Conservation (phyloP, 1,140 invertebrate genomes). For the Brachionus manjavacas region DNA sequence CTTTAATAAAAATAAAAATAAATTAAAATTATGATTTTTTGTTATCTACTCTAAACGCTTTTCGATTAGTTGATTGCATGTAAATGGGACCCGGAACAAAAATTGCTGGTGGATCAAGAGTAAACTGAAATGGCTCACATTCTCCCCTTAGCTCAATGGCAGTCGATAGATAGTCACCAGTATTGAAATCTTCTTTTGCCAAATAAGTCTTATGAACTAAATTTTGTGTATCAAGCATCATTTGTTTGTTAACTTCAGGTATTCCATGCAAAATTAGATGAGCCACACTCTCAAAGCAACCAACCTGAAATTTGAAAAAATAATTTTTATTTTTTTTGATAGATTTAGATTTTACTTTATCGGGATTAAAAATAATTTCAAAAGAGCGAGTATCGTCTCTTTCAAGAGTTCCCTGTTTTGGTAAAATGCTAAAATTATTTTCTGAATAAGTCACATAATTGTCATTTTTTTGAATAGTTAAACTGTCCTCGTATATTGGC, state of each 20-base stretch:
- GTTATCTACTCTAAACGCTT: conserved; percentile 51
- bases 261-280: conserved; percentile 53
- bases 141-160: conserved; percentile 54
- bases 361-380: conserved; percentile 18
- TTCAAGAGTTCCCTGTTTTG: conserved; percentile 34
- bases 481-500: not conserved
- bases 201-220: not conserved
- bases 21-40: not conserved
- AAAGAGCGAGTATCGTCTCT: conserved; percentile 40
- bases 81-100: conserved; percentile 49
- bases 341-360: not conserved
- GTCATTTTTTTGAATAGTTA: not conserved
- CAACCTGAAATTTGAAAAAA: conserved; percentile 46
- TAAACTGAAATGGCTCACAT: conserved; percentile 52
- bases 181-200: not conserved
- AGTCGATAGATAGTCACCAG: conserved; percentile 45
- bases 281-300: conserved; percentile 51
- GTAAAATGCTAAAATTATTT: not conserved
- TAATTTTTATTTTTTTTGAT: not conserved
- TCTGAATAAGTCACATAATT: not conserved
- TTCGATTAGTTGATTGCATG: conserved; percentile 51
- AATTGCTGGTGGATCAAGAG: conserved; percentile 54
- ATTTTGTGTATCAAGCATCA: conserved; percentile 8
- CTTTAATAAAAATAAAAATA: conserved; percentile 45
- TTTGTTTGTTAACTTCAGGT: conserved; percentile 45